Evolutionary conservation across 2,797 vertebrate genomes (phyloP), one percentile per base, ranked within the genome.

Genomic region (Gadopsis bispinosus): DNA sequence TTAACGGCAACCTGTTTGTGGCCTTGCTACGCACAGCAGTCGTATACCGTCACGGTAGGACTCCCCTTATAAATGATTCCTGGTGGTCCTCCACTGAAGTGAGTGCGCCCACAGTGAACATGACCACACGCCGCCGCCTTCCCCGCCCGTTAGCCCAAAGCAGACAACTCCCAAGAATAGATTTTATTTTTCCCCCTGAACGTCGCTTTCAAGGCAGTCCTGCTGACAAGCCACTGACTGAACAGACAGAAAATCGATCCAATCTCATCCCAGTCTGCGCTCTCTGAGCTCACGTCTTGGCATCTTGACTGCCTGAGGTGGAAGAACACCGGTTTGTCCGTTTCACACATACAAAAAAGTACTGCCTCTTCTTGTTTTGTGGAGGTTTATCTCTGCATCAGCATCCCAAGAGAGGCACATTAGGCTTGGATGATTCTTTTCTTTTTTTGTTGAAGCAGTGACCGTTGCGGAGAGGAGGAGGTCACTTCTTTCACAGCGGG

Each of bases 171-270:
- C 29, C 63, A 54, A 47, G 41, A 74, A 93, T 92, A 63, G 89
- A 91, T 92, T 89, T 85, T 66, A 13, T 76, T 76, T 70, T 75
- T 17, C 4, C 37, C 56, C 69, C 69, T 13, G 63, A 67, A 69
- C 43, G 31, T 75, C 61, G 80, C 77, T 75, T 82, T 81, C 75
- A 78, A 63, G 66, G 81, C 64, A 41, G 66, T 81, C 65, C 1
- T 26, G 37, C 81, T 69, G 81, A 88, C 87, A 87, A 79, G 87
- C 83, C 59, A 64, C 79, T 39, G 87, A 88, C 82, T 83, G 75
- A 48, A 50, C 76, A 2, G 88, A 92, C 88, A 90, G 83, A 56
- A 91, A 92, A 91, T 93, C 90, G 35, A 93, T 93, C 55, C 58
- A 19, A 61, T 81, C 86, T 87, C 82, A 68, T 90, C 79, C 64